phyloP scores from a whole-genome alignment of 2,113 vertebrate species.

The Tupaia chinensis region DNA sequence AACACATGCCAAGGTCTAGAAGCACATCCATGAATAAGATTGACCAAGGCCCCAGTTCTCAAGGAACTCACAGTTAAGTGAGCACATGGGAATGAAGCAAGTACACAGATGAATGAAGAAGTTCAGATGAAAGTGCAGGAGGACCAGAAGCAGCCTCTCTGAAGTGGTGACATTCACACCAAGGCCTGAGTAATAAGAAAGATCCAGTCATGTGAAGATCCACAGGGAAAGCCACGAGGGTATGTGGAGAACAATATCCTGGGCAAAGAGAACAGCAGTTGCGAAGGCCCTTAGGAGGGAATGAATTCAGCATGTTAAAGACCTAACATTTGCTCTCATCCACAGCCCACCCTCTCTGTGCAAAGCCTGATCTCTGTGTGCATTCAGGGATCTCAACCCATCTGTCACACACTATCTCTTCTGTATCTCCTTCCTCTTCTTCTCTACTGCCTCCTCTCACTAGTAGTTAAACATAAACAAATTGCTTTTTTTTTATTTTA shows the following conservation, averaged over 20 bases:
- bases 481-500: no score
- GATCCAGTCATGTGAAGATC: not conserved
- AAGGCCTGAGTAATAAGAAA: not conserved
- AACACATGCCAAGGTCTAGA: not conserved
- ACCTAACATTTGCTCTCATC: not conserved
- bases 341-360: not conserved
- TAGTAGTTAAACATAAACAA: not conserved
- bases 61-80: not conserved
- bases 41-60: not conserved
- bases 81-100: not conserved
- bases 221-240: not conserved
- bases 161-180: not conserved
- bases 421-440: not conserved
- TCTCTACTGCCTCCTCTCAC: not conserved
- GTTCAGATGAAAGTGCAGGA: not conserved
- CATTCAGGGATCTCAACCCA: no score
- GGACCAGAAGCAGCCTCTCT: not conserved
- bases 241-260: not conserved
- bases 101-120: not conserved
- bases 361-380: not conserved
- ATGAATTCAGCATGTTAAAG: not conserved
- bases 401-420: not conserved
- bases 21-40: not conserved
- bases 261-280: not conserved
- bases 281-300: not conserved